Base-by-base conservation (phyloP, 1,140 invertebrate genomes). In the Anthonomus grandis region DNA sequence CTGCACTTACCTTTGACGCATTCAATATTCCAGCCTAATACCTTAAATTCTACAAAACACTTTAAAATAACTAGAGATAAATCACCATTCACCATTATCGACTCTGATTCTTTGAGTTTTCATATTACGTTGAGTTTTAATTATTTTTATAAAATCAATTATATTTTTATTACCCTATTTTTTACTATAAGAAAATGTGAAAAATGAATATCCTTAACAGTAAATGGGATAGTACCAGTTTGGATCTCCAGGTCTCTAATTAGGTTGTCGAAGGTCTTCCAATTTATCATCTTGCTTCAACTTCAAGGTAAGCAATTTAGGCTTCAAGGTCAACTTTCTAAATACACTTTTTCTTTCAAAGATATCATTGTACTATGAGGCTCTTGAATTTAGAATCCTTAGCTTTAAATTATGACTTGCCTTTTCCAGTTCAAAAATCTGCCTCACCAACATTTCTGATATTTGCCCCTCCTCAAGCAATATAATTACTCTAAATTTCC, bases 191-290 rank as follows among this genome's bases (percentile, higher is more conserved):
- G n/a, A n/a, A n/a, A n/a, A n/a, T n/a, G n/a, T n/a, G n/a, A n/a
- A n/a, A n/a, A n/a, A n/a, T 59, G 65, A 19, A 62, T 44, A 21
- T 64, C 62, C 38, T 74, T 62, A 31, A 27, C 45, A 3, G 67
- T 65, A 13, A 27, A 13, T n/a, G 64, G 65, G 39, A 56, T 59
- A 21, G 74, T 70, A 8, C 27, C n/a, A n/a, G 27, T 31, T 31
- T 31, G 6, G 27, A 31, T 8, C 27, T 31, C 27, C n/a, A 31
- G 27, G 27, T 31, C 27, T n/a, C 27, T n/a, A 6, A 6, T 31
- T 31, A 31, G n/a, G 27, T 6, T 31, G 27, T 31, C n/a, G 27
- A 31, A 31, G 6, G n/a, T 31, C 27, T 31, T 31, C 27, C 27
- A 31, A 31, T 31, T 31, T 31, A 6, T 31, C 27, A 31, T n/a